These are phyloP conservation scores for Eucidaris tribuloides DNA, from an alignment of 35 echinoderm and acorn worm species.

Conservation along the genomic window DNA sequence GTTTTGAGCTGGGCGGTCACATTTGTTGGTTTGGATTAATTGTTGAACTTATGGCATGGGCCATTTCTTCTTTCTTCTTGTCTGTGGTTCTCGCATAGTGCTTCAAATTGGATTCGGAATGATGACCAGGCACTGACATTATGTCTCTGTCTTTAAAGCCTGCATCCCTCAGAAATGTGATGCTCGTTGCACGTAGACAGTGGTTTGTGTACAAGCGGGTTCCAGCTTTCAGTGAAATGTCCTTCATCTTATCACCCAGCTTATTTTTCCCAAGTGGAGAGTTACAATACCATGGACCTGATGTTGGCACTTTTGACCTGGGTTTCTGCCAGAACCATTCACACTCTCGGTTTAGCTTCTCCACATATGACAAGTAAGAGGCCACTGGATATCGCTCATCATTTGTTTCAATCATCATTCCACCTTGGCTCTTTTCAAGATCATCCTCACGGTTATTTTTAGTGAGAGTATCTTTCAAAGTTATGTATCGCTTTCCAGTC, in stretches of 20 bases:
- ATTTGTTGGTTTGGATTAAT: background rate
- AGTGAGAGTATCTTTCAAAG: slow-evolving; percentile 7
- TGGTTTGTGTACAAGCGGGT: background rate
- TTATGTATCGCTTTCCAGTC: background rate
- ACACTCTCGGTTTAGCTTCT: slow-evolving; percentile 27
- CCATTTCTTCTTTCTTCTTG: background rate
- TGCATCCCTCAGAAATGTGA: background rate
- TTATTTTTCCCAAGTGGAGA: slow-evolving; percentile 4
- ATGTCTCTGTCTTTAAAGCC: slow-evolving; percentile 9
- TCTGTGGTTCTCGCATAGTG: background rate
- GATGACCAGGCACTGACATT: background rate
- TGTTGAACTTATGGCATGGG: background rate
- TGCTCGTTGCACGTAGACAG: slow-evolving; percentile 2
- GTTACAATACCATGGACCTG: slow-evolving; percentile 10
- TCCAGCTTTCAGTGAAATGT: background rate
- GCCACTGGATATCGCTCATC: background rate
- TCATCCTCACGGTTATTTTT: slow-evolving; percentile 24
- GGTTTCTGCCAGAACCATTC: slow-evolving; percentile 12
- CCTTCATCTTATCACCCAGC: background rate
- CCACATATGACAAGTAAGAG: background rate
- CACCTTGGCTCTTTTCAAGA: background rate
- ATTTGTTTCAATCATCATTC: background rate
- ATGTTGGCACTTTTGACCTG: background rate
- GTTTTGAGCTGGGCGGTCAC: background rate
- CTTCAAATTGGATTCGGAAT: background rate